phyloP scores from a whole-genome alignment of 2,113 vertebrate genomes.

The Chrysemys picta region DNA sequence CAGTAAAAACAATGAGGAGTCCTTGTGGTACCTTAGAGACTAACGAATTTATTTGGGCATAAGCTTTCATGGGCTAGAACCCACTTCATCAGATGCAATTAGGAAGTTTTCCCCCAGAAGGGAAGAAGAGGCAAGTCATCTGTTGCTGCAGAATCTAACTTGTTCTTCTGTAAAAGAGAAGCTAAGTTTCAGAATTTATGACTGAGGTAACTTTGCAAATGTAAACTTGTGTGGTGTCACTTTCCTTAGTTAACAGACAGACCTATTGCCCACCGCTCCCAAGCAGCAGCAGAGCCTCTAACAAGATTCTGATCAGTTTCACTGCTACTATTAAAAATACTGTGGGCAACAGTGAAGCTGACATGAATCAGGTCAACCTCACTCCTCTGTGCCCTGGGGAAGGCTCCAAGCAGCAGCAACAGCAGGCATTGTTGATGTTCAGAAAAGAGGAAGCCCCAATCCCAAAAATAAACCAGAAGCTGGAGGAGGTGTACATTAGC shows the following conservation, averaged over 20 bases:
- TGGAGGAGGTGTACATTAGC: background rate
- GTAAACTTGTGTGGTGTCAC: background rate
- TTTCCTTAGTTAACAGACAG: background rate
- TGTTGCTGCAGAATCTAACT: background rate
- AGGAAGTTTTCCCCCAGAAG: background rate
- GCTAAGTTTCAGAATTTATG: background rate
- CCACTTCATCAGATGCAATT: background rate
- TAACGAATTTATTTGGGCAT: no score
- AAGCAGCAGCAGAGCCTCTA: background rate
- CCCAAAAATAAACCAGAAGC: background rate
- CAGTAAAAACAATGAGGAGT: background rate
- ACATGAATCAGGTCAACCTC: background rate
- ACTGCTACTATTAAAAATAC: background rate
- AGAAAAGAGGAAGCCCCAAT: background rate
- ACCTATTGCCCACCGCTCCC: background rate
- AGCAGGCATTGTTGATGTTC: background rate
- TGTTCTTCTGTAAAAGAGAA: background rate
- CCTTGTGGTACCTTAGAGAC: no score
- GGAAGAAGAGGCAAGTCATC: background rate
- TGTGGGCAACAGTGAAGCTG: background rate
- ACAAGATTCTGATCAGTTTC: background rate
- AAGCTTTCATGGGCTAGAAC: no score
- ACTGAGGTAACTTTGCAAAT: background rate
- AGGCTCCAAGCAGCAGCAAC: background rate
- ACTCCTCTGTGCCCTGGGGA: background rate